These are phyloP conservation scores for Heterodera filipjevi DNA, from an alignment of 2,888 invertebrate species.

Conservation along the genomic window DNA sequence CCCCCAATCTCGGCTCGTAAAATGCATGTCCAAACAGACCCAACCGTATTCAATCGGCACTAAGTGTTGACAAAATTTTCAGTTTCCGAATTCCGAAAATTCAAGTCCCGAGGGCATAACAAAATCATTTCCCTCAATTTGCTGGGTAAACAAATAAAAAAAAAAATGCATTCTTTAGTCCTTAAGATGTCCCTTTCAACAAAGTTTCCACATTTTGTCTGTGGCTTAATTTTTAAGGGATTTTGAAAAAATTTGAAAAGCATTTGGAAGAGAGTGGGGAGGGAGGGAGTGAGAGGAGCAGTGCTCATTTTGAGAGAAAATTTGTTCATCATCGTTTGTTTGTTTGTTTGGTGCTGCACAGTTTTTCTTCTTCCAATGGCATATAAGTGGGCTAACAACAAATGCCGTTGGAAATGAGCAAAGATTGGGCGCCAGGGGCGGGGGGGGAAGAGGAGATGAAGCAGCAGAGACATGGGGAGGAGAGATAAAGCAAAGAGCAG, in stretches of 20 bases:
- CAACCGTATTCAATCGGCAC: too few relatives aligned
- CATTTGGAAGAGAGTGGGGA: background rate
- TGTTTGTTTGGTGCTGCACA: background rate
- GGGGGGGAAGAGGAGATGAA: background rate
- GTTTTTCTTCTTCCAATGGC: background rate
- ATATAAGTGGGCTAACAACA: background rate
- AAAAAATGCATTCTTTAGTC: background rate
- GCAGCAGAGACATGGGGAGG: background rate
- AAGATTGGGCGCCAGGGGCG: background rate
- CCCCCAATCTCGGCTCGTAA: too few relatives aligned
- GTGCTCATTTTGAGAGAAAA: background rate
- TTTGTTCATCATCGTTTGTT: background rate
- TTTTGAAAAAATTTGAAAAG: background rate
- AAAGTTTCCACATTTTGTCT: constrained; percentile 6
- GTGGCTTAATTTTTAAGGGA: background rate
- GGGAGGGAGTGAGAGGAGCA: too few relatives aligned
- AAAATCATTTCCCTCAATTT: too few relatives aligned
- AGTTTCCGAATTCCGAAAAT: too few relatives aligned
- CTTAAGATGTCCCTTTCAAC: background rate
- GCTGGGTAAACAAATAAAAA: background rate
- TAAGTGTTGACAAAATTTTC: too few relatives aligned
- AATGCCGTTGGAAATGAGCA: background rate
- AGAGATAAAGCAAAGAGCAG: background rate
- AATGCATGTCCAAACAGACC: too few relatives aligned
- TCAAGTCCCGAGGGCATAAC: background rate